Conservation (phyloP, 2,113 vertebrate genomes). For the Psophia crepitans region DNA sequence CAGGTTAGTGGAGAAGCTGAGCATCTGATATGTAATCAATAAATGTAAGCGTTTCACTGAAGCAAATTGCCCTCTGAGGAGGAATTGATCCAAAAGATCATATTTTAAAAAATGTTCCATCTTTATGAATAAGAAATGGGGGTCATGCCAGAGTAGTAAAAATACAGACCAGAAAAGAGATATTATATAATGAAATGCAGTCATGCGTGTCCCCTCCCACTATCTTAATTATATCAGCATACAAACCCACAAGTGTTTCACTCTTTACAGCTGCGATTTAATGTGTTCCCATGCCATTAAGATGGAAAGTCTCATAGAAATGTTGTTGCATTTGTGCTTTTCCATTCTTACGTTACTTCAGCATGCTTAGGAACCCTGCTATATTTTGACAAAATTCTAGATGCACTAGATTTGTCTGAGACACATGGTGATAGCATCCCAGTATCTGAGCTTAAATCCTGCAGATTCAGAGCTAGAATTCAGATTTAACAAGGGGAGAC, state of each 20-base stretch:
- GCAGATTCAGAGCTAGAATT: not conserved
- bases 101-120: not conserved
- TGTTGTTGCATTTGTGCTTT: not conserved
- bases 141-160: not conserved
- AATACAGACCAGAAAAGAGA: not conserved
- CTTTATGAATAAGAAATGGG: not conserved
- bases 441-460: not conserved
- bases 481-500: not conserved
- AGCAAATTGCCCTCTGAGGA: not conserved
- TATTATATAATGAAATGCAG: not conserved
- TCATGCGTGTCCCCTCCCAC: not conserved
- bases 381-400: not conserved
- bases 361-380: not conserved
- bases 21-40: not conserved
- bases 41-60: not conserved
- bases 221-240: not conserved
- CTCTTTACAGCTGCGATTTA: not conserved
- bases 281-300: accelerated
- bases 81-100: not conserved
- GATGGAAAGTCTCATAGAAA: not conserved
- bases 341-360: not conserved
- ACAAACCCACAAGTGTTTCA: not conserved
- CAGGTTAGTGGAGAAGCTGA: not conserved
- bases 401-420: not conserved
- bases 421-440: not conserved